Percentiles rank a stretch among this genome's conserved stretches.
These are phyloP conservation scores for Cheilosia scutellata DNA, from an alignment of 2,888 invertebrate genomes.

Conservation along the genomic window DNA sequence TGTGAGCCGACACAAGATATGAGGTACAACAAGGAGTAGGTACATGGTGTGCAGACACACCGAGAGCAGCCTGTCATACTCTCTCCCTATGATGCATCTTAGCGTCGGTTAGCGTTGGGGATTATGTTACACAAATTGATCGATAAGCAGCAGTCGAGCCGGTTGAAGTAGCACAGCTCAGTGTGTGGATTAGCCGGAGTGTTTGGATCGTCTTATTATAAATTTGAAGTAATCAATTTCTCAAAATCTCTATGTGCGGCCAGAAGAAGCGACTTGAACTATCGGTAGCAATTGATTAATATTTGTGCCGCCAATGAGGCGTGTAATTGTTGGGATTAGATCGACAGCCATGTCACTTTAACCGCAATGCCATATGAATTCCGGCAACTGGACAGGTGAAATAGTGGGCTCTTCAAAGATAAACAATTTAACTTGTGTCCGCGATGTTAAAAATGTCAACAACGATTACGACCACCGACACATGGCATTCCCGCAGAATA, in stretches of 20 bases:
- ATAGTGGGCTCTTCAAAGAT: not conserved
- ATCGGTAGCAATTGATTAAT: constrained; percentile 10
- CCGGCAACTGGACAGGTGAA: constrained; percentile 23
- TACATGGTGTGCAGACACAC: constrained; percentile 16
- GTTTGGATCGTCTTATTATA: constrained; percentile 50
- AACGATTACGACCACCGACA: constrained; percentile 44
- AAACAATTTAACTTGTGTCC: constrained; percentile 17
- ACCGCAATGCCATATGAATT: constrained; percentile 9
- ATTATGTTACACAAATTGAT: constrained; percentile 70
- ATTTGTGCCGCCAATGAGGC: constrained; percentile 23
- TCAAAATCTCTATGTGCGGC: constrained; percentile 47
- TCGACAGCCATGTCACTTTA: not conserved
- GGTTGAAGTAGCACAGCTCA: constrained; percentile 12
- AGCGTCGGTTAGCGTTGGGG: constrained; percentile 43
- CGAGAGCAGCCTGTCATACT: constrained; percentile 4
- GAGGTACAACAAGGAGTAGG: not conserved
- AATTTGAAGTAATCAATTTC: constrained; percentile 64
- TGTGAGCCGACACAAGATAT: constrained; percentile 33
- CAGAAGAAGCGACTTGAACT: constrained; percentile 15
- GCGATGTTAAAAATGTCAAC: constrained; percentile 54
- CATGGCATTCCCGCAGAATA: constrained; percentile 65
- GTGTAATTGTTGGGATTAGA: constrained; percentile 2
- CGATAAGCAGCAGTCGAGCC: constrained; percentile 46
- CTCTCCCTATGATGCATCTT: constrained; percentile 44
- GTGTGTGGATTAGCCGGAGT: constrained; percentile 53